Evolutionary conservation across 2,797 vertebrate genomes (phyloP), one percentile per base, ranked within the genome.

Genomic region (Enteromius fasciolatus): DNA sequence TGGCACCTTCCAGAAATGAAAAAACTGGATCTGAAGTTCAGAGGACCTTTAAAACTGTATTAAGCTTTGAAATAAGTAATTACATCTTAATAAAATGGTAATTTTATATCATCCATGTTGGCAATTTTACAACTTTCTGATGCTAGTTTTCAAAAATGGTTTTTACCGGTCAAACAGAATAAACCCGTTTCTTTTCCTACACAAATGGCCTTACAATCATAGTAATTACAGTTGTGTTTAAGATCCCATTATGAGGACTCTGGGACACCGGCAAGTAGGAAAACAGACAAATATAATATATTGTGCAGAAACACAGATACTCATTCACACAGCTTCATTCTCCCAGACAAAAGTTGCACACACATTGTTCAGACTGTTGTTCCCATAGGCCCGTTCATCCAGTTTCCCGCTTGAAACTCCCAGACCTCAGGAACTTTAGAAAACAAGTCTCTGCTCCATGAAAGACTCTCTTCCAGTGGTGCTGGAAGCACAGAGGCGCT

Each of bases 341-440:
- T 31, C 25, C 31, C 76, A 68, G 57, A 79, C 59, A 31, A 52
- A 66, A 68, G 18, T 75, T 67, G 36, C 44, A 78, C 67, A 68
- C 77, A 75, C 66, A 39, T 25, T 69, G 50, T 46, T 77, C 68
- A 81, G 54, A 81, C 54, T 9, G 28, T 23, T 17, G 39, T 73
- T 88, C 77, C 73, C 77, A 68, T 14, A 17, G 59, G 83, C 61
- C 85, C 80, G 12, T 87, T 84, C 77, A 64, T 20, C 36, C 23
- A 0, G 12, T 64, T 63, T 74, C 57, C 69, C 25, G 12, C 44
- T 74, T 74, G 69, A 74, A 74, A 52, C 15, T 20, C 2, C 20
- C 12, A 57, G 80, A 74, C 68, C 69, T 74, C n/a, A 39, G 70
- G 69, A 81, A 81, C 80, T 28, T 74, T 66, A 44, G 59, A 81